Evolutionary conservation across 1,140 invertebrate genomes (phyloP).

Genomic region (Drosophila santomea): DNA sequence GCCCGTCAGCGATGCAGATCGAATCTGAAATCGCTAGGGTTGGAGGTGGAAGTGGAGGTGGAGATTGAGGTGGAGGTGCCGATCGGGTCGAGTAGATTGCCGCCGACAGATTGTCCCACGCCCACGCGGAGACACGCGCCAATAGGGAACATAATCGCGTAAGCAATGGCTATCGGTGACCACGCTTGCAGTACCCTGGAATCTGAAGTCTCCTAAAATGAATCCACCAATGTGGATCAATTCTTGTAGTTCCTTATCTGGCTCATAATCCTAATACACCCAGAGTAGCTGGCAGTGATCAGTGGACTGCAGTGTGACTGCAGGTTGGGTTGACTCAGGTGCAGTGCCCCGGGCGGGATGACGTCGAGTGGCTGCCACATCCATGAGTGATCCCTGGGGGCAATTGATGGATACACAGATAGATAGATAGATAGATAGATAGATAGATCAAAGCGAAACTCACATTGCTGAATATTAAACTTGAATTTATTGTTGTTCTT

Average conservation of each 20-base stretch:
- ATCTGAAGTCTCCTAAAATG: background rate
- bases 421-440: too few relatives aligned
- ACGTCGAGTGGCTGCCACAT: slow-evolving; percentile 15
- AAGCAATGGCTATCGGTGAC: background rate
- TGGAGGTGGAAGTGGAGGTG: background rate
- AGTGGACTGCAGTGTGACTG: background rate
- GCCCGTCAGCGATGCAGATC: slow-evolving; percentile 58
- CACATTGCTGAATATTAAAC: slow-evolving; percentile 35
- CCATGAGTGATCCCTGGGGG: background rate
- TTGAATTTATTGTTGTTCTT: slow-evolving; percentile 49
- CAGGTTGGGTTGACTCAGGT: slow-evolving; percentile 42
- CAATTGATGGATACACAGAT: too few relatives aligned
- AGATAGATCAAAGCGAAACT: slow-evolving; percentile 4
- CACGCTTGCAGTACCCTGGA: slow-evolving; percentile 3
- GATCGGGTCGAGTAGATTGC: slow-evolving; percentile 16
- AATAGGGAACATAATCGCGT: slow-evolving; percentile 43
- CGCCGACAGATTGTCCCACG: slow-evolving; percentile 60
- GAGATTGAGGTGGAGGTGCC: background rate
- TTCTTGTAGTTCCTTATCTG: too few relatives aligned
- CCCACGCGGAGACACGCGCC: slow-evolving; percentile 76
- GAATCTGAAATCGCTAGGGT: slow-evolving; percentile 28
- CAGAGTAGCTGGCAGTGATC: too few relatives aligned
- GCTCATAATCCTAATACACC: too few relatives aligned
- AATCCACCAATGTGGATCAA: too few relatives aligned
- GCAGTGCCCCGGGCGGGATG: slow-evolving; percentile 9